Conservation (phyloP, 2,888 invertebrate species). For the Lepetodrilus schrolli region DNA sequence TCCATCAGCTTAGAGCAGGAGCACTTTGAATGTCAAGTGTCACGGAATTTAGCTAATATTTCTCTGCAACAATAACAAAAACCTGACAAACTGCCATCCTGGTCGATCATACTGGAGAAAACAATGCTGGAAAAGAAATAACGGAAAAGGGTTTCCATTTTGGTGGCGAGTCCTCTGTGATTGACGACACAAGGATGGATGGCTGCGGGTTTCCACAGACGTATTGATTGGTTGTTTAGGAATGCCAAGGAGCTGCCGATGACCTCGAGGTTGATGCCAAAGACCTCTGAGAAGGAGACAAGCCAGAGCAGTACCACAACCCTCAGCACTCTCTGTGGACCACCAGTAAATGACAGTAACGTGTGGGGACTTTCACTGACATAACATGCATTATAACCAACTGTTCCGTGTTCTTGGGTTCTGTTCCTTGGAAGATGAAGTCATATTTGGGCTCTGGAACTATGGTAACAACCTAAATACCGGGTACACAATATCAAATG, state of each 20-base stretch:
- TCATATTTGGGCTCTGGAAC: too few species aligned
- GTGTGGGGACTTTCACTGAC: too few species aligned
- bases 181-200: not conserved
- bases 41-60: slow-evolving; percentile 9
- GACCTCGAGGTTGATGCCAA: not conserved
- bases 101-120: not conserved
- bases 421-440: too few species aligned
- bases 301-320: too few species aligned
- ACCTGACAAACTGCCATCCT: slow-evolving; percentile 13
- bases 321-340: too few species aligned
- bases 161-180: not conserved
- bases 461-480: too few species aligned
- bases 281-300: not conserved
- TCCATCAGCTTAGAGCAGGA: not conserved
- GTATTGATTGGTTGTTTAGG: slow-evolving; percentile 14
- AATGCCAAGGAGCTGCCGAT: not conserved
- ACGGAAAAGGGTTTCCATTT: not conserved
- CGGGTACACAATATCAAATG: too few species aligned
- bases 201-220: not conserved
- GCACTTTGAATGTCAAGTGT: not conserved
- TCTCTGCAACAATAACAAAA: slow-evolving; percentile 14
- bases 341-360: too few species aligned
- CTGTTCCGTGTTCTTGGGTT: too few species aligned
- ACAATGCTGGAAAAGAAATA: too few species aligned
- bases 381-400: too few species aligned